Evolutionary conservation across 2,113 vertebrate species (phyloP), one percentile per base, ranked within the genome.

Genomic region (Micronycteris hirsuta): DNA sequence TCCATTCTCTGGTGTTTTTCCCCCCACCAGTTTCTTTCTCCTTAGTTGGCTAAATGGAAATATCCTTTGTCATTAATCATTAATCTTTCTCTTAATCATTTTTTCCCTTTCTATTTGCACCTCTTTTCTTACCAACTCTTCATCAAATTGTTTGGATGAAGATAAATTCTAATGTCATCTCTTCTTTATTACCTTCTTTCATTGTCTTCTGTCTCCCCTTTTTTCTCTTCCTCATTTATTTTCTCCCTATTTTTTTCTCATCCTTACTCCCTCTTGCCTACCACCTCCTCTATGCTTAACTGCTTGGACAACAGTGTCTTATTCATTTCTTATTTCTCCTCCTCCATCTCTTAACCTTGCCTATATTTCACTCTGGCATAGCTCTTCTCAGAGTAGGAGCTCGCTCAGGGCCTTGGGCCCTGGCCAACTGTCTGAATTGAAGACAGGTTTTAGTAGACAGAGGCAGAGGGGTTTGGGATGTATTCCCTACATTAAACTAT

Each of bases 391-490:
- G 38, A 87, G 17, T 54, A 71, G 58, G 26, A 47, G 12, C 36
- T 87, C 38, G 86, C 36, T 87, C 38, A 83, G 61, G 56, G 24
- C 52, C 20, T 56, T 89, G 38, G 26, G 31, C 26, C 14, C n/a
- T 88, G 33, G 26, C 9, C 43, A 82, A 4, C 31, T 85, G 12
- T 93, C n/a, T 56, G 41, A 38, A 52, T 65, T 77, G 43, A 80
- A 92, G 78, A 96, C 3, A 63, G 47, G 47, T 83, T 76, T 95
- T 49, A 87, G 16, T 94, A 52, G 22, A 36, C n/a, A 88, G 93
- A 90, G 16, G 41, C 4, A 88, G 81, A 56, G 11, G n/a, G 92
- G 47, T 6, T 82, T 93, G 58, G 49, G 70, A 33, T 9, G 17
- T 89, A 8, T 61, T 65, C 31, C 61, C 31, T 71, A 41, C 33